Conservation (phyloP, 2,797 vertebrate species). For the Brachyrhaphis roseni region DNA sequence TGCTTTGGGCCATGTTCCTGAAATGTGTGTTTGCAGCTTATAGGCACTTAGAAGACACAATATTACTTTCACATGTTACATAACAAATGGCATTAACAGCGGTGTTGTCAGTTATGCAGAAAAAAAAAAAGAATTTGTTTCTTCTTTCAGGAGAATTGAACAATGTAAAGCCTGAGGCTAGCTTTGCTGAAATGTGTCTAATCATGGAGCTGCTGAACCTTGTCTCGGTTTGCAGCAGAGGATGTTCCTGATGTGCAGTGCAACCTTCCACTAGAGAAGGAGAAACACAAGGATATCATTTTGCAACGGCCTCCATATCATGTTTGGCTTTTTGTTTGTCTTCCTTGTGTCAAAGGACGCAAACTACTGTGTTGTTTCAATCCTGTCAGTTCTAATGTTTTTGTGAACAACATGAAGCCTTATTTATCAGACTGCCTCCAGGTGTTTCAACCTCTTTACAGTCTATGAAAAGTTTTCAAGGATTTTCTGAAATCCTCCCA, state of each 20-base stretch:
- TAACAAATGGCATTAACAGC: constrained; percentile 31
- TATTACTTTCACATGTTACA: constrained; percentile 39
- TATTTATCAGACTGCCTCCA: constrained; percentile 17
- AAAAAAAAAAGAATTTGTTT: constrained; percentile 16
- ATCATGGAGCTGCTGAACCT: constrained; percentile 13
- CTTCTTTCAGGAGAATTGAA: constrained; percentile 11
- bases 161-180: constrained; percentile 30
- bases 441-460: constrained; percentile 4
- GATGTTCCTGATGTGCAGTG: constrained; percentile 5
- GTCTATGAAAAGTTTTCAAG: not conserved
- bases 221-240: constrained; percentile 27
- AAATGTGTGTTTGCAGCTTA: constrained; percentile 34
- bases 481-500: constrained; percentile 9
- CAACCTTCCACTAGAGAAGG: constrained; percentile 32
- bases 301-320: constrained; percentile 32
- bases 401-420: not conserved
- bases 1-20: constrained; percentile 17
- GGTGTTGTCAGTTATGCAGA: not conserved
- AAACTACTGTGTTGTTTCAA: constrained; percentile 7
- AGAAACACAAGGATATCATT: constrained; percentile 7
- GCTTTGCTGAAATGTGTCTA: constrained; percentile 20
- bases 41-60: constrained; percentile 8
- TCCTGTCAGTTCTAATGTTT: constrained; percentile 6
- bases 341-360: constrained; percentile 24
- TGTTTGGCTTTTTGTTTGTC: constrained; percentile 33